Evolutionary conservation across 2,888 invertebrate genomes (phyloP).

Genomic region (Tiliacea citrago): DNA sequence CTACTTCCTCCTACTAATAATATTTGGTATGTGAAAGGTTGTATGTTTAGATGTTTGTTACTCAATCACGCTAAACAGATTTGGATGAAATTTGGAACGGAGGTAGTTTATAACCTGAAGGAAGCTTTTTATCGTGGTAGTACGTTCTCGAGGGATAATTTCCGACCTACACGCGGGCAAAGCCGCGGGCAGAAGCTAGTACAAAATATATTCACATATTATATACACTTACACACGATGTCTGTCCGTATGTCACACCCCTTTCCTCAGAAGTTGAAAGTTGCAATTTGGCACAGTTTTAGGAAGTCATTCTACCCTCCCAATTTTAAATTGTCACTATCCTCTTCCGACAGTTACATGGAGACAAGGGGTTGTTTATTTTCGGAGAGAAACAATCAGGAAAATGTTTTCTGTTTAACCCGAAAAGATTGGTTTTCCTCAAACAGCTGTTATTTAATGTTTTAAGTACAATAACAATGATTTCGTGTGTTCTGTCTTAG

Average conservation of each 20-base stretch:
- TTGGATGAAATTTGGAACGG: too few relatives aligned
- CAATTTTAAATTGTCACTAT: constrained; percentile 37
- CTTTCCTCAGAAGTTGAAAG: constrained; percentile 24
- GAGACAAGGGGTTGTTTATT: constrained; percentile 15
- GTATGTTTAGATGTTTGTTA: too few relatives aligned
- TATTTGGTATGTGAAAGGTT: too few relatives aligned
- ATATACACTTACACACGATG: background rate
- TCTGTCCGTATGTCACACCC: constrained; percentile 24
- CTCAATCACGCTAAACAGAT: too few relatives aligned
- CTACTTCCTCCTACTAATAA: too few relatives aligned
- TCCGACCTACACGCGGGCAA: too few relatives aligned
- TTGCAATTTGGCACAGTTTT: constrained; percentile 50
- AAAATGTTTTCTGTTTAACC: constrained; percentile 8
- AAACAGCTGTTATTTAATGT: background rate
- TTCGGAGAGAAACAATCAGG: background rate
- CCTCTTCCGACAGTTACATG: constrained; percentile 9
- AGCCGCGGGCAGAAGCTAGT: too few relatives aligned
- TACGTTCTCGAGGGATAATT: too few relatives aligned
- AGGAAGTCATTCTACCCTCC: constrained; percentile 25
- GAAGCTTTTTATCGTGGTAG: too few relatives aligned
- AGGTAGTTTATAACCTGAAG: too few relatives aligned
- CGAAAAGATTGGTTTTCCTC: background rate
- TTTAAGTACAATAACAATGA: background rate
- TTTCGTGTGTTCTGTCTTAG: too few relatives aligned
- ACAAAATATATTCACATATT: too few relatives aligned